A percentile compares a stretch with the other conserved stretches of the same genome.
These are phyloP conservation scores for Listronotus oregonensis DNA, from an alignment of 1,140 invertebrate species.

Conservation along the genomic window DNA sequence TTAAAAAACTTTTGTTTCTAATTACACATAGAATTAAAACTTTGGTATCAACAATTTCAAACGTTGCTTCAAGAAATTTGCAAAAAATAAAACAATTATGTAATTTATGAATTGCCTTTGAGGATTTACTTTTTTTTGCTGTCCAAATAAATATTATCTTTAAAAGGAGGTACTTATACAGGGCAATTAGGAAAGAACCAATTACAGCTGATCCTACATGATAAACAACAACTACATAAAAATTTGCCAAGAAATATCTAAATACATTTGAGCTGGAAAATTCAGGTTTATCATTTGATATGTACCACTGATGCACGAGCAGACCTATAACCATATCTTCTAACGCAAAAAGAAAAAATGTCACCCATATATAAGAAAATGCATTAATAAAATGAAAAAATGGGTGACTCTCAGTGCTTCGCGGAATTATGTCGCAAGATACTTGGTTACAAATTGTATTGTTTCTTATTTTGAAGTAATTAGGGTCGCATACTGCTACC, in stretches of 20 bases:
- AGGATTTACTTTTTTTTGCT: background rate
- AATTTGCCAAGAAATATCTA: background rate
- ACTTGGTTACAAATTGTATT: background rate
- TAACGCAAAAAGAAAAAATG: background rate
- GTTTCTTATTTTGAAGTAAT: background rate
- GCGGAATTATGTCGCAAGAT: background rate
- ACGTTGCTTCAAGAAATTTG: background rate
- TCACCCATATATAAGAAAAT: background rate
- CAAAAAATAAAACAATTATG: background rate
- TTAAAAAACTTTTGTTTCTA: background rate
- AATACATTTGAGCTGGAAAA: background rate
- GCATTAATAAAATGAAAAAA: background rate
- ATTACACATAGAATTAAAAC: constrained; percentile 2
- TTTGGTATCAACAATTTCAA: background rate
- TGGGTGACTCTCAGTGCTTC: background rate
- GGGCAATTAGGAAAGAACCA: constrained; percentile 1
- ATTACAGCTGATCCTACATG: background rate
- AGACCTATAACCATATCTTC: constrained; percentile 3
- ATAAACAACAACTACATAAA: background rate
- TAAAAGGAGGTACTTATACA: background rate
- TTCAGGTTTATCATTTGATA: background rate
- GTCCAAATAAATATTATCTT: constrained; percentile 6
- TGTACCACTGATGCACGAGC: background rate
- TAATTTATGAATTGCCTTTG: background rate
- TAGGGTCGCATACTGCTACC: background rate